These are phyloP conservation scores for Brachymystax lenok DNA, from an alignment of 2,797 vertebrate species.

Conservation along the genomic window DNA sequence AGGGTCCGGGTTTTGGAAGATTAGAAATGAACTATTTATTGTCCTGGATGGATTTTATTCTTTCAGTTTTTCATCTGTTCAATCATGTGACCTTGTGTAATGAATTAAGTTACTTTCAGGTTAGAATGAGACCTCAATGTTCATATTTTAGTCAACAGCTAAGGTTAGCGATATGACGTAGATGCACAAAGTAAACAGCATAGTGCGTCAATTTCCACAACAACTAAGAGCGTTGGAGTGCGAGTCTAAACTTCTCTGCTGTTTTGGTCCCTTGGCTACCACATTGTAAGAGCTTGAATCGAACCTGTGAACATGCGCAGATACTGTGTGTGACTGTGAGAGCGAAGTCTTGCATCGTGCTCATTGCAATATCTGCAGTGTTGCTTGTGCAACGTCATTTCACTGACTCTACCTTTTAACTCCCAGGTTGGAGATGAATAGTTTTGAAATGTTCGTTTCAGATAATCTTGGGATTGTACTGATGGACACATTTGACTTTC, in stretches of 20 bases:
- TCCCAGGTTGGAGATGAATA: not conserved
- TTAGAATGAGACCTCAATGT: not conserved
- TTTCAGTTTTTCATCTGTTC: not conserved
- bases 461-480: not conserved
- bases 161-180: not conserved
- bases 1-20: not conserved
- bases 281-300: too few species aligned
- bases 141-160: not conserved
- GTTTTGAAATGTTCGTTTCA: not conserved
- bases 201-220: too few species aligned
- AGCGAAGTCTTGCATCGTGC: too few species aligned
- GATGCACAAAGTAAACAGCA: not conserved
- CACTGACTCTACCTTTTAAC: too few species aligned
- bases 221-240: too few species aligned
- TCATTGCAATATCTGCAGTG: not conserved
- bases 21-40: not conserved
- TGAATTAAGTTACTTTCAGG: not conserved
- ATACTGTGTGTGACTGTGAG: too few species aligned
- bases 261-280: too few species aligned
- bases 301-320: too few species aligned
- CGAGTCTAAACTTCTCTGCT: too few species aligned
- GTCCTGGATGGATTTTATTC: not conserved
- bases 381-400: too few species aligned
- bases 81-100: not conserved
- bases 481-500: too few species aligned